Base-by-base conservation (phyloP, 2,797 vertebrate genomes). In the Astyanax mexicanus region DNA sequence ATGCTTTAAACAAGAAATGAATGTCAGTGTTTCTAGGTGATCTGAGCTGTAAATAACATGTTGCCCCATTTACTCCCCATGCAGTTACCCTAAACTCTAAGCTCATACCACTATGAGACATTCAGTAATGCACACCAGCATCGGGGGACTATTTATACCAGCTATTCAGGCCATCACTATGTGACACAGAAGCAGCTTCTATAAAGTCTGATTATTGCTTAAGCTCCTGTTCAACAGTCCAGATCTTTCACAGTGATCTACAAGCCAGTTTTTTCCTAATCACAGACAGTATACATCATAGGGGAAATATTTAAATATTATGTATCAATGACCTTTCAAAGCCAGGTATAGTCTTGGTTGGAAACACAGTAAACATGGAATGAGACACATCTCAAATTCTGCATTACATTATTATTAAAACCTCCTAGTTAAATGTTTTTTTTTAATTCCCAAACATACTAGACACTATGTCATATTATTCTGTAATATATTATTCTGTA, bases 61-160 rank as follows among this genome's bases (percentile, higher is more conserved):
- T 45, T 27, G 62, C 42, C 35, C 9, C 47, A 35, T 40, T 44
- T 25, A 13, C 35, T 6, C 15, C 29, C 19, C 17, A 37, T 17
- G 29, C 5, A 27, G 45, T 52, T n/a, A 72, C 66, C 45, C 51
- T 44, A 54, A 55, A 75, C 44, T 13, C 19, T 49, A 7, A 27
- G 10, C 66, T 19, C 47, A 23, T 58, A 19, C 38, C 21, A 51
- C 38, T 25, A 7, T 27, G 45, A 49, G 40, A 2, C 49, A 55
- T 51, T 74, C 25, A 74, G 72, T 73, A 72, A 69, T 77, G 38
- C 27, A 61, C 52, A 40, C 38, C 27, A 47, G 15, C 25, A 40
- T 27, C 27, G 47, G 15, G 17, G 49, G n/a, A 15, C 82, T 84
- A 84, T 81, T 79, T 79, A 71, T 79, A 84, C 38, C 40, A 38